Conservation (phyloP, 2,888 invertebrate species). For the Boloria euphrosyne region DNA sequence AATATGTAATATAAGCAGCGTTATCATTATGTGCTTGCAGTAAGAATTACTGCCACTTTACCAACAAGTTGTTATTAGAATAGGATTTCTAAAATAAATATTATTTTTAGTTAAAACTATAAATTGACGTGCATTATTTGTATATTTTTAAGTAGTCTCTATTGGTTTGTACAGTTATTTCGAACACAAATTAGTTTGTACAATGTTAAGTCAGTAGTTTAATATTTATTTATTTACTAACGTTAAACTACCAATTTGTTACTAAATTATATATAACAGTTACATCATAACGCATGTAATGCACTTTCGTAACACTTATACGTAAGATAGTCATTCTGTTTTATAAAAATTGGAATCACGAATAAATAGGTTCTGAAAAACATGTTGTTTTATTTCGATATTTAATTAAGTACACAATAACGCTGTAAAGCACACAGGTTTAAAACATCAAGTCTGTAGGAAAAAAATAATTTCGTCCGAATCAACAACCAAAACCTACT, state of each 20-base stretch:
- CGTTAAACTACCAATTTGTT: constrained; percentile 53
- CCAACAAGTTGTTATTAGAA: neutral
- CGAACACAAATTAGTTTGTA: constrained; percentile 55
- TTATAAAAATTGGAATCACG: constrained; percentile 61
- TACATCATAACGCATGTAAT: constrained; percentile 66
- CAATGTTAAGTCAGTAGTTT: constrained; percentile 55
- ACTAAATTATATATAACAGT: constrained; percentile 55
- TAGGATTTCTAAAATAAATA: constrained; percentile 1
- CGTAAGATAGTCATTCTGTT: constrained; percentile 67
- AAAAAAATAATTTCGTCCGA: no score
- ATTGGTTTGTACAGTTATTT: constrained; percentile 52
- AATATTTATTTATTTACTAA: constrained; percentile 61
- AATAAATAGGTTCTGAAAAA: constrained; percentile 65
- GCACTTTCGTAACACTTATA: constrained; percentile 65
- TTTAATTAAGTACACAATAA: no score
- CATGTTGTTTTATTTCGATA: constrained; percentile 35
- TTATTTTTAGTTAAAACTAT: neutral
- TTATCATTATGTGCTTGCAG: no score
- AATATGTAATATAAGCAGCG: neutral
- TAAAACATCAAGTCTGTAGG: no score
- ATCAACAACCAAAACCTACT: no score
- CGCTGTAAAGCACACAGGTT: no score
- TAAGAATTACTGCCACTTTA: neutral
- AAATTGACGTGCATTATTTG: constrained; percentile 12
- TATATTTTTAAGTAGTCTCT: constrained; percentile 23